Evolutionary conservation across 1,140 invertebrate genomes (phyloP).

Genomic region (Diachasma alloeum): DNA sequence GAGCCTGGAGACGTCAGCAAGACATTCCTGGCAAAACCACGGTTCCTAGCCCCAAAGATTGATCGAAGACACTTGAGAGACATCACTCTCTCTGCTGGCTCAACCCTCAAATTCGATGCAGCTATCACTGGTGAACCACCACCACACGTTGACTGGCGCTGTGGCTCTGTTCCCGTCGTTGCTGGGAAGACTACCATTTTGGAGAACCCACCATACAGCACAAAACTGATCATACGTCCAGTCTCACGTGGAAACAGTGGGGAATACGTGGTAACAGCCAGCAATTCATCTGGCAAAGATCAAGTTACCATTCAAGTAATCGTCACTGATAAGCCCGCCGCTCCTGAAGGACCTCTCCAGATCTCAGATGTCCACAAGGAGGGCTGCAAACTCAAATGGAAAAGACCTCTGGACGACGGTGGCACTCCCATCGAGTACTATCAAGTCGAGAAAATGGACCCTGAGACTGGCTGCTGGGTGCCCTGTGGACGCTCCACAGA

Average conservation of each 20-base stretch:
- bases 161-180: slow-evolving; percentile 69
- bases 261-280: slow-evolving; percentile 86
- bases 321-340: slow-evolving; percentile 88
- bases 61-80: slow-evolving; percentile 89
- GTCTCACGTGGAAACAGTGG: slow-evolving; percentile 84
- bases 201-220: slow-evolving; percentile 87
- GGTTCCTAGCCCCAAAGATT: slow-evolving; percentile 93
- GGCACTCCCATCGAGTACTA: slow-evolving; percentile 91
- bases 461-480: slow-evolving; percentile 93
- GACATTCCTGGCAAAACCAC: slow-evolving; percentile 89
- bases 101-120: slow-evolving; percentile 91
- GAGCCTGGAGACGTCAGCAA: slow-evolving; percentile 88
- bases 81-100: slow-evolving; percentile 89
- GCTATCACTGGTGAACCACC: slow-evolving; percentile 91
- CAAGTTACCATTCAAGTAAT: slow-evolving; percentile 88
- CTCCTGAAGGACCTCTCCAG: slow-evolving; percentile 90
- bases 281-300: slow-evolving; percentile 88
- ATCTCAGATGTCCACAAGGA: slow-evolving; percentile 91
- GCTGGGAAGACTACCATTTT: slow-evolving; percentile 75
- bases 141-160: slow-evolving; percentile 89
- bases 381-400: slow-evolving; percentile 94
- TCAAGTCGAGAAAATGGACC: slow-evolving; percentile 93
- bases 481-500: slow-evolving; percentile 85
- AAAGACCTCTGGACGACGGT: slow-evolving; percentile 88
- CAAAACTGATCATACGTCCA: slow-evolving; percentile 85